A percentile compares a stretch with the other conserved stretches of the same genome.
phyloP scores from a whole-genome alignment of 1,140 invertebrate genomes.

The Lasaia peninsularis region DNA sequence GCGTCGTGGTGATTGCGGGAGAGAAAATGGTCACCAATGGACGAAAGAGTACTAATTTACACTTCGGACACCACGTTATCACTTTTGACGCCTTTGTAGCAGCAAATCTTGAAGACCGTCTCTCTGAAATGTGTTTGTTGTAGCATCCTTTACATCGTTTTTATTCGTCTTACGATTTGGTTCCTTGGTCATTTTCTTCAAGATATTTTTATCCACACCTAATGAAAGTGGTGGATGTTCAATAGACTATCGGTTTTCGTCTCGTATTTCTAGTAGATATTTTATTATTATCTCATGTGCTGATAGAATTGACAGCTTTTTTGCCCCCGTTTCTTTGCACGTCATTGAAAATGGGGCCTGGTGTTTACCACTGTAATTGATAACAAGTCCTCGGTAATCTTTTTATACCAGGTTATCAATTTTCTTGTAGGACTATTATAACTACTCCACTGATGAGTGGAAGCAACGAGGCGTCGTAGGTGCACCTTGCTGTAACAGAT shows the following conservation, averaged over 20 bases:
- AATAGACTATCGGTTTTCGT: background rate
- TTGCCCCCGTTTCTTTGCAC: background rate
- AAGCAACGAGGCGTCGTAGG: background rate
- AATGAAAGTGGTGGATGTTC: background rate
- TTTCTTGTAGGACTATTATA: background rate
- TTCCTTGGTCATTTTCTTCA: background rate
- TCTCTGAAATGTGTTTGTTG: too few species aligned
- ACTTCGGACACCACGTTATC: too few species aligned
- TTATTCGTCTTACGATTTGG: too few species aligned
- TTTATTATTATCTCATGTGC: background rate
- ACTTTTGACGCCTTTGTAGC: too few species aligned
- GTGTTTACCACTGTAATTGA: background rate
- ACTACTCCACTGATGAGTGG: background rate
- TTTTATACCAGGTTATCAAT: background rate
- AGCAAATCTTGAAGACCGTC: too few species aligned
- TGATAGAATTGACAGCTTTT: background rate
- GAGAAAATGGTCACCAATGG: too few species aligned
- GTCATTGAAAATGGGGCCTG: background rate
- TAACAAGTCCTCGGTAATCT: background rate
- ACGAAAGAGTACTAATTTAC: too few species aligned
- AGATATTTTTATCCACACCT: background rate
- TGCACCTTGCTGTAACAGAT: background rate
- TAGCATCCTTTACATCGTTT: too few species aligned
- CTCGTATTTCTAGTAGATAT: background rate
- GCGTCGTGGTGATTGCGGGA: too few species aligned